These are phyloP conservation scores for Mythimna vitellina DNA, from an alignment of 2,888 invertebrate genomes.

Conservation along the genomic window DNA sequence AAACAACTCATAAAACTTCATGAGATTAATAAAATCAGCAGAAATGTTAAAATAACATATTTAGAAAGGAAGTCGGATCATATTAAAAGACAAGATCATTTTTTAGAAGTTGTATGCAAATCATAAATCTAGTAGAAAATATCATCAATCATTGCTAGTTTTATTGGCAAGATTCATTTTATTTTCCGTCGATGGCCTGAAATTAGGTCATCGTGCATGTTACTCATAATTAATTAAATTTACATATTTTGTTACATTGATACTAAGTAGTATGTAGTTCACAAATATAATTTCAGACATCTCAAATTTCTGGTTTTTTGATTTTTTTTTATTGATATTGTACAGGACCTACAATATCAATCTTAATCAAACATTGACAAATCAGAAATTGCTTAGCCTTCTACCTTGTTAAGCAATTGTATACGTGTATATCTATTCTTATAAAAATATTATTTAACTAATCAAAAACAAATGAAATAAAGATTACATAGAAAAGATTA, in stretches of 20 bases:
- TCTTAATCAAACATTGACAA: too few relatives aligned
- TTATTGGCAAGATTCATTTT: constrained; percentile 28
- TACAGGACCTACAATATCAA: too few relatives aligned
- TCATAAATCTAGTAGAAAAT: constrained; percentile 27
- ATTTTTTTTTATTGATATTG: too few relatives aligned
- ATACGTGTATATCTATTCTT: too few relatives aligned
- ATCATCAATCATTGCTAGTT: constrained; percentile 25
- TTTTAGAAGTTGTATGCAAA: constrained; percentile 14
- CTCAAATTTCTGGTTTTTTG: too few relatives aligned
- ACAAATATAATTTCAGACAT: not conserved
- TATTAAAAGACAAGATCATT: constrained; percentile 9
- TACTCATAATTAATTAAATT: constrained; percentile 16
- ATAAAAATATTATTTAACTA: too few relatives aligned
- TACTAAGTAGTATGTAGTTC: not conserved
- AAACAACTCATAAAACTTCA: constrained; percentile 22
- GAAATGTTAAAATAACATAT: constrained; percentile 28
- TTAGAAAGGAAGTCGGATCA: constrained; percentile 39
- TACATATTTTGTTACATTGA: not conserved
- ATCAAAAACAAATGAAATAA: too few relatives aligned
- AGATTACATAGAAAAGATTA: not conserved
- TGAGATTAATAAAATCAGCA: constrained; percentile 14
- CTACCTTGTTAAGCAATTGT: too few relatives aligned
- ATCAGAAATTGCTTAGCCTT: too few relatives aligned
- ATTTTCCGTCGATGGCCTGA: constrained; percentile 21
- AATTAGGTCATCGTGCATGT: constrained; percentile 32